Evolutionary conservation across 2,113 vertebrate species (phyloP).

Genomic region (Pungitius pungitius): DNA sequence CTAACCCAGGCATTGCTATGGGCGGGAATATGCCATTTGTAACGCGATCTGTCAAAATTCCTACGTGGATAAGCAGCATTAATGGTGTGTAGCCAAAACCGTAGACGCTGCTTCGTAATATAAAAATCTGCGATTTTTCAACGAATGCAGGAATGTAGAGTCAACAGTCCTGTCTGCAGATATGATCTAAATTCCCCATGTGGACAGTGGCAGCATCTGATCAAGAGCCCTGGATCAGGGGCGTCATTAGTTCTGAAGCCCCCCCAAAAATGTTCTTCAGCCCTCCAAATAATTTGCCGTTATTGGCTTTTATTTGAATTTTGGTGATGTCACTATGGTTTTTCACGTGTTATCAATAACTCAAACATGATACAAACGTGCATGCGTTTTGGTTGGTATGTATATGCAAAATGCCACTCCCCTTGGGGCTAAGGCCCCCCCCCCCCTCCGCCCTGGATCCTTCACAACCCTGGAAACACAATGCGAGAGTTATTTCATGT

Average conservation of each 20-base stretch:
- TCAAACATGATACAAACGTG: too few relatives aligned
- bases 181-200: conserved; percentile 63
- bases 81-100: conserved; percentile 13
- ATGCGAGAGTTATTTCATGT: conserved; percentile 5
- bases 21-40: background rate
- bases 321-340: too few relatives aligned
- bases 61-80: background rate
- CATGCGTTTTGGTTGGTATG: too few relatives aligned
- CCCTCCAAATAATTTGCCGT: too few relatives aligned
- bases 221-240: background rate
- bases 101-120: conserved; percentile 27
- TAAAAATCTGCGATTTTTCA: conserved; percentile 35
- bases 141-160: conserved; percentile 54
- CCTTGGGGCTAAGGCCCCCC: too few relatives aligned
- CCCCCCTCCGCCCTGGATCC: background rate
- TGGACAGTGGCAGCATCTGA: conserved; percentile 36
- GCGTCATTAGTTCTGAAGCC: too few relatives aligned
- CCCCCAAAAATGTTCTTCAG: too few relatives aligned
- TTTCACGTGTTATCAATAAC: too few relatives aligned
- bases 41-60: background rate
- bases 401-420: too few relatives aligned
- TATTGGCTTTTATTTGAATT: too few relatives aligned
- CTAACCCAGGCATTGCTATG: background rate
- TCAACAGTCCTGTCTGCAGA: conserved; percentile 50
- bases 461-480: conserved; percentile 16